Percentiles rank a stretch among this genome's conserved stretches.
These are phyloP conservation scores for Neoseiulus cucumeris DNA, from an alignment of 1,140 invertebrate species.

Conservation along the genomic window DNA sequence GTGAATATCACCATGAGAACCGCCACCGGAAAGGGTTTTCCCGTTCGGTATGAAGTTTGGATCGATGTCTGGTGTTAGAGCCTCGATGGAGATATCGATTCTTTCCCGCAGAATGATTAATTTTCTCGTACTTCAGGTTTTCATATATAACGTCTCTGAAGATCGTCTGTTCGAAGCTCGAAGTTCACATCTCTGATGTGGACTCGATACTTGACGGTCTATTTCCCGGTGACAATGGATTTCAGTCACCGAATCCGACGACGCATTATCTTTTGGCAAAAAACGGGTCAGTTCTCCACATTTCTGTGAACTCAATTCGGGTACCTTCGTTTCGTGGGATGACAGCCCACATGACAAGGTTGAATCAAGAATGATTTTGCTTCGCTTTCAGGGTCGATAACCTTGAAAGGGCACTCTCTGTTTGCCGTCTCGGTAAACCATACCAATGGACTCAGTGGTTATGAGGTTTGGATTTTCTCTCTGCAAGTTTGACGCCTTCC, in stretches of 20 bases:
- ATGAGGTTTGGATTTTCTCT: not conserved
- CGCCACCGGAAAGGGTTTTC: not conserved
- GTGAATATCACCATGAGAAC: not conserved
- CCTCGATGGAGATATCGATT: too few relatives aligned
- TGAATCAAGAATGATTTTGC: not conserved
- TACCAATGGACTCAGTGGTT: conserved; percentile 1
- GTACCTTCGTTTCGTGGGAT: too few relatives aligned
- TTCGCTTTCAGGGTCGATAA: not conserved
- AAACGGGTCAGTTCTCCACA: not conserved
- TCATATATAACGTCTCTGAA: not conserved
- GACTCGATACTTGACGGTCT: not conserved
- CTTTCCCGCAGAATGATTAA: too few relatives aligned
- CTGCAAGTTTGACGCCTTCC: not conserved
- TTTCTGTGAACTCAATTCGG: not conserved
- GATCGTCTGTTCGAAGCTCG: not conserved
- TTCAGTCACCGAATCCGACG: not conserved
- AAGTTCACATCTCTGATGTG: not conserved
- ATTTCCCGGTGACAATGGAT: not conserved
- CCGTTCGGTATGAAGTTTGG: not conserved
- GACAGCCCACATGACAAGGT: not conserved
- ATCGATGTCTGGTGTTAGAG: too few relatives aligned
- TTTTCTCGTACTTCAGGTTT: not conserved
- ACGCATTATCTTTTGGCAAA: not conserved
- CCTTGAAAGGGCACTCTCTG: not conserved
- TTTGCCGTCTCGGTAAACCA: not conserved